Evolutionary conservation across 2,797 vertebrate genomes (phyloP).

Genomic region (Enteromius afrohamiltoni): DNA sequence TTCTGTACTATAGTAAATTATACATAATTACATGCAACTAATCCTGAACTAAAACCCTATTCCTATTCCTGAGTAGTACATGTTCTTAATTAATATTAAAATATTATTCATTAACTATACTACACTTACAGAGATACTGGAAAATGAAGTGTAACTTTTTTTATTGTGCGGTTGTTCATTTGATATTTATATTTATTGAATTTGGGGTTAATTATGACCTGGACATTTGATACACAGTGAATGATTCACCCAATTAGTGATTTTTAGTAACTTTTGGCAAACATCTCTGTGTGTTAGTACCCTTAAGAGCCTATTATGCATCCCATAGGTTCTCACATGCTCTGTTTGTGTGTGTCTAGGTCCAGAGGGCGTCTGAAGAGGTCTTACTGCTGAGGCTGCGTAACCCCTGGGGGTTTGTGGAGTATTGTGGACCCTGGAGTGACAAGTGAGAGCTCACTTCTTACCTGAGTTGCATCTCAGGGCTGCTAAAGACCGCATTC

Average conservation of each 20-base stretch:
- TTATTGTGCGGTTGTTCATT: background rate
- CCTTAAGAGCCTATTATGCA: background rate
- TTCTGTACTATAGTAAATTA: background rate
- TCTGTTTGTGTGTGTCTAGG: constrained; percentile 61
- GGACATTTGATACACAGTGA: background rate
- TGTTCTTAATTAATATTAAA: background rate
- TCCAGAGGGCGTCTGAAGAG: constrained; percentile 67
- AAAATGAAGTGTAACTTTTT: too few species aligned
- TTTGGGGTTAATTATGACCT: background rate
- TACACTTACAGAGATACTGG: background rate
- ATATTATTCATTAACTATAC: too few species aligned
- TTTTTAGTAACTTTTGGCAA: background rate
- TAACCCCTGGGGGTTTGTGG: constrained; percentile 85
- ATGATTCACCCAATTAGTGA: background rate
- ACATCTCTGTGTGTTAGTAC: background rate
- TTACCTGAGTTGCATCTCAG: background rate
- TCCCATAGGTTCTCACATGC: background rate
- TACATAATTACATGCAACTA: background rate
- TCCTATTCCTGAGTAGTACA: background rate
- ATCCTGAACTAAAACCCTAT: background rate
- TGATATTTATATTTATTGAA: background rate
- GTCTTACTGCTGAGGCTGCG: constrained; percentile 75
- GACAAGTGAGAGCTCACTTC: constrained; percentile 72
- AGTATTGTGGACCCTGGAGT: constrained; percentile 82
- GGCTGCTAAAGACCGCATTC: background rate